Base-by-base conservation (phyloP, 1,140 invertebrate species). In the silkworm (Bombyx mori) region DNA sequence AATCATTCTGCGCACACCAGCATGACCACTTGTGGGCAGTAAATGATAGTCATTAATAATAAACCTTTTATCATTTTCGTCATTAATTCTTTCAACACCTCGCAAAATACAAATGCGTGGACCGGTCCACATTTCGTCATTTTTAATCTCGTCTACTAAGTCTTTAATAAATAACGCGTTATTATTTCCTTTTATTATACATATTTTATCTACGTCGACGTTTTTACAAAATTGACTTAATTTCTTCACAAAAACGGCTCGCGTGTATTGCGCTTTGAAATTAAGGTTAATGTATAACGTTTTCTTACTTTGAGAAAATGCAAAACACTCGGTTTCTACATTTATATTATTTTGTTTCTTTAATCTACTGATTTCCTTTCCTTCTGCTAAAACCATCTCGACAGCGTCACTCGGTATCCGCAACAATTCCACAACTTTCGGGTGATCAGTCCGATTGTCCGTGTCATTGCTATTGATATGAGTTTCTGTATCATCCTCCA, bases 41-140 rank as follows among this genome's bases (percentile, higher is more conserved):
- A 67, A 44, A 42, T 64, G 59, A 54, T 58, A 64, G 46, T 67
- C 59, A 42, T 67, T 58, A 22, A 67, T 44, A n/a, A 67, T 64
- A 35, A 55, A 26, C 12, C n/a, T 56, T 43, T 54, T 61, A 22
- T 64, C 59, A 18, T 54, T 12, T 42, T 54, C 12, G 44, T 43
- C 42, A n/a, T n/a, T 12, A 8, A 54, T 54, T 44, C 42, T 54
- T 44, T 44, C 12, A 8, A 54, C 42, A 7, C 50, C 50, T 52
- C 35, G 18, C 44, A 55, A 58, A 54, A 62, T 57, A 57, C 35
- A 60, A 12, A 62, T 18, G n/a, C 60, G 48, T 8, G 56, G 52
- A 26, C 54, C 57, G 42, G 12, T 9, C 60, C 57, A 58, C 5
- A 22, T 59, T n/a, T 8, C n/a, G 9, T 52, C 42, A 35, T 22